Base-by-base conservation (phyloP, 2,888 invertebrate genomes). In the Tenthredo distinguenda region DNA sequence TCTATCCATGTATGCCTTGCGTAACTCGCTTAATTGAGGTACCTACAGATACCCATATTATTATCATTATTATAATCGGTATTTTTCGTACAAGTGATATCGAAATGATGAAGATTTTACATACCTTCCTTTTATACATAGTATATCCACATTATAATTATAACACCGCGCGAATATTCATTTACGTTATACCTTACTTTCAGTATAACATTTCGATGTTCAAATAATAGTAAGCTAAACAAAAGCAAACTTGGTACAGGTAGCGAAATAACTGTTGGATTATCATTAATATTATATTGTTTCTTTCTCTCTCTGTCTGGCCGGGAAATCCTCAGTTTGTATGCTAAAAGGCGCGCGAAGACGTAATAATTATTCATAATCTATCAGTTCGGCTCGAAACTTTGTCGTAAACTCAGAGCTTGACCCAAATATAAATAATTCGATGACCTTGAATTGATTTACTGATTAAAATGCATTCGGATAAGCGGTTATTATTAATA, bases 11-110 rank as follows among this genome's bases (percentile, higher is more conserved):
- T 50, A 26, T 77, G 31, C 15, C 43, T 77, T 77, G 55, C 55
- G 77, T 77, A 77, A 77, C 77, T 77, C 77, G 77, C 26, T 10
- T 40, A 43, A 74, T 47, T 74, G 18, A 43, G 74, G 43, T 26
- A 72, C 50, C 18, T 21, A 68, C 10, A 77, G 50, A 50, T n/a
- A 76, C 55, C 37, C n/a, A 15, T 50, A 7, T 77, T 12, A 77
- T 77, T 77, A 77, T 55, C 34, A 77, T 77, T 55, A 47, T 77
- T n/a, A 55, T 31, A 34, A 71, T 40, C 26, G 26, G 62, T 62
- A 62, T 26, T 62, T 62, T 62, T 26, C 10, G 62, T 62, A 62
- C 26, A 9, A 12, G 12, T 26, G 62, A 62, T 62, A 26, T 21
- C 4, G 26, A 62, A 62, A 62, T 62, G 10, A 37, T 7, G 71